Base-by-base conservation (phyloP, 2,888 invertebrate species). In the Frankliniella intonsa region DNA sequence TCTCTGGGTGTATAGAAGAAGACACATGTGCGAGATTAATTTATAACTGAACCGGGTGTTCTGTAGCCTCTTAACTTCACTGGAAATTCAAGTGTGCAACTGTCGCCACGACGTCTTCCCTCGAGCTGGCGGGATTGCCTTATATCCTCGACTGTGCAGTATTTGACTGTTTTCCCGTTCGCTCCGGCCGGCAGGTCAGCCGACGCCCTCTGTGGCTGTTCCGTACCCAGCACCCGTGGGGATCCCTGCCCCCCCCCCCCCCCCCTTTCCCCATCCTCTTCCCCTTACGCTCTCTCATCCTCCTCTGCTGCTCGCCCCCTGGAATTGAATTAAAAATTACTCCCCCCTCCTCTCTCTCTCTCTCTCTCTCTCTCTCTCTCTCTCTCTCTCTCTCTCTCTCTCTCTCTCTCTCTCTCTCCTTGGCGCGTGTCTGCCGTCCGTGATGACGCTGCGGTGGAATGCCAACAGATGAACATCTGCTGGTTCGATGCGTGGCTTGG, bases 401-500 rank as follows among this genome's bases (percentile, higher is more conserved):
- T 22, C 25, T 25, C 9, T 25, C 25, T 22, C 25, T 25, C 9
- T 22, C 38, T 62, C 62, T 62, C n/a, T 19, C 17, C 62, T 62
- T 62, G 62, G 25, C 69, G 69, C 69, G 69, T 76, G 69, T 76
- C 69, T 76, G 69, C 22, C 22, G 69, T 76, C 22, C 25, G 69
- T 22, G 22, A n/a, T 76, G 25, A 25, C 22, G 69, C 22, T 76
- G 69, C 69, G 69, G 69, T 76, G 69, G 69, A 76, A 76, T 76
- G 69, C 69, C 25, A 76, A 76, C 69, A 76, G 69, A 76, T 76
- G 69, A 76, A 76, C 69, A 76, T 76, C 69, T 76, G 69, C 69
- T 76, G 69, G 38, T 38, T 38, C 38, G 38, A 38, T 38, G 38
- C 38, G 38, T 38, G 38, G 38, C 38, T 38, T 38, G 2, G 38